Base-by-base conservation (phyloP, 37 sponge, comb jelly and placozoan species). In the Geodia barretti region DNA sequence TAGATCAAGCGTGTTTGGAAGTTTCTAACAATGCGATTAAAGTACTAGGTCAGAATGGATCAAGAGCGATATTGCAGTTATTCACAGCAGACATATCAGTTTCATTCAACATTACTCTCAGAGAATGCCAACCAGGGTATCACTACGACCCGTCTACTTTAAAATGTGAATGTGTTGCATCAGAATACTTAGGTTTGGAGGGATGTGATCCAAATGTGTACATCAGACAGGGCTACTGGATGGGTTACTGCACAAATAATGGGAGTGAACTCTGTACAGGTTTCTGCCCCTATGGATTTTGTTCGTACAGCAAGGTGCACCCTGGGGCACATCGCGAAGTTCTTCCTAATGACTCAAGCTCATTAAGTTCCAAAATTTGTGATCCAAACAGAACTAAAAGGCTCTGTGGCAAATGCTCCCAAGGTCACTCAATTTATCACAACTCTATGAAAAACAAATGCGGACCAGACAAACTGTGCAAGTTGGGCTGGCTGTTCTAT, bases 141-240 rank as follows among this genome's bases (percentile, higher is more conserved):
- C n/a, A n/a, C n/a, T n/a, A n/a, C n/a, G n/a, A n/a, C n/a, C n/a
- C n/a, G n/a, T n/a, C n/a, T n/a, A n/a, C n/a, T n/a, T n/a, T n/a
- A n/a, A n/a, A n/a, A n/a, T n/a, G n/a, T n/a, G n/a, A n/a, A n/a
- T n/a, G n/a, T n/a, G n/a, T n/a, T n/a, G n/a, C n/a, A n/a, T n/a
- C n/a, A n/a, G n/a, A n/a, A n/a, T n/a, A n/a, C n/a, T n/a, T n/a
- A n/a, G n/a, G n/a, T n/a, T n/a, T n/a, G n/a, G n/a, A n/a, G n/a
- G n/a, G n/a, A n/a, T n/a, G n/a, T n/a, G n/a, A n/a, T n/a, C n/a
- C n/a, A n/a, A n/a, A n/a, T n/a, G n/a, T n/a, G n/a, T n/a, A n/a
- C n/a, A n/a, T n/a, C 3, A 83, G 23, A 42, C 37, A 25, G 7
- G 76, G 76, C 21, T 67, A 62, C 41, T 83, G 84, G 84, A 65